Percentiles rank a stretch among this genome's conserved stretches.
Evolutionary conservation across 2,888 invertebrate species (phyloP).

Genomic region (Gerris lacustris): DNA sequence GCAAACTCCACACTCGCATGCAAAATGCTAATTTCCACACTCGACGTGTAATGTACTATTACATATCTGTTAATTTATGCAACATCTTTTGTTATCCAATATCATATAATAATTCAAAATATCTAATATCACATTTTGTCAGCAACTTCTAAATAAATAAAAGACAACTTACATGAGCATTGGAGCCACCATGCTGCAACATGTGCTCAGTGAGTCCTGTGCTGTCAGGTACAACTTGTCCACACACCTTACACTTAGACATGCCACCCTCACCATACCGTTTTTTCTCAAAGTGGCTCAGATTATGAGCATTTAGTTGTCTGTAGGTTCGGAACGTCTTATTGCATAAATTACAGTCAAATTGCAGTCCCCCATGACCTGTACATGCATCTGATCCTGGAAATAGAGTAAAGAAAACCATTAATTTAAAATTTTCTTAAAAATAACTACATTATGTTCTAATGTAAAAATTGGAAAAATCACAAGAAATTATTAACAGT

Average conservation of each 20-base stretch:
- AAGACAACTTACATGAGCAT: constrained; percentile 4
- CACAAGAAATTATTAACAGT: not conserved
- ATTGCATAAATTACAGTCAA: constrained; percentile 22
- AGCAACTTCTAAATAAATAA: too few relatives aligned
- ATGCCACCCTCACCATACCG: constrained; percentile 1
- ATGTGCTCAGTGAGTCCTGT: constrained; percentile 32
- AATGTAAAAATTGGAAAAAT: too few relatives aligned
- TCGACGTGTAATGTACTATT: too few relatives aligned
- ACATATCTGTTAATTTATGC: too few relatives aligned
- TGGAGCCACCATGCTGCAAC: constrained; percentile 16
- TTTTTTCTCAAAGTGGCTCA: constrained; percentile 19
- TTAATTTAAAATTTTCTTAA: not conserved
- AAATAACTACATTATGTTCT: too few relatives aligned
- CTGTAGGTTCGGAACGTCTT: constrained; percentile 20
- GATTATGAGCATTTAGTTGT: constrained; percentile 22
- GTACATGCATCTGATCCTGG: constrained; percentile 22
- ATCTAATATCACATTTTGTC: too few relatives aligned
- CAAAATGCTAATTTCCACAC: too few relatives aligned
- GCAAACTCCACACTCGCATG: too few relatives aligned
- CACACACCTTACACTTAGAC: constrained; percentile 31
- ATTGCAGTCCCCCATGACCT: constrained; percentile 19
- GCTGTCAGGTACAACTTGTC: constrained; percentile 29
- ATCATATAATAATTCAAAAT: too few relatives aligned
- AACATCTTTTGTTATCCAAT: too few relatives aligned
- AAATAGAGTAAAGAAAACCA: not conserved